Evolutionary conservation across 2,113 vertebrate species (phyloP).

Genomic region (Lota lota): DNA sequence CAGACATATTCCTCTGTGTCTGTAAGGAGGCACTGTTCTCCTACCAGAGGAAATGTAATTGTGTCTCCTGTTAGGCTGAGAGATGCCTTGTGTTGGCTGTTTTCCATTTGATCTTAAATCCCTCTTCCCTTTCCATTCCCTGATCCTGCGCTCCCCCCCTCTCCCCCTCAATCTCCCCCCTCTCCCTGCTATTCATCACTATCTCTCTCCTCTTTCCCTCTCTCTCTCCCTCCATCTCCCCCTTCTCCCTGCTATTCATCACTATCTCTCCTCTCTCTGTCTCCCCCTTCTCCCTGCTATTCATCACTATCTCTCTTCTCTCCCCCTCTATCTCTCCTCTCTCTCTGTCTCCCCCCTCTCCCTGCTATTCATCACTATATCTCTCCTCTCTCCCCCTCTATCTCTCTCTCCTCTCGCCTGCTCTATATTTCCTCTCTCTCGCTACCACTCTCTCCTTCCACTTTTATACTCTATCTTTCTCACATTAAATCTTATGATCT

Average conservation of each 20-base stretch:
- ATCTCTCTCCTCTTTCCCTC: neutral
- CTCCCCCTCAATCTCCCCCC: neutral
- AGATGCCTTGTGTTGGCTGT: too few relatives aligned
- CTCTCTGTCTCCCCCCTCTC: neutral
- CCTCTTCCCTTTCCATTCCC: neutral
- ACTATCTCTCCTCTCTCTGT: neutral
- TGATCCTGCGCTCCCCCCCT: too few relatives aligned
- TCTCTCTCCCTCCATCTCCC: neutral
- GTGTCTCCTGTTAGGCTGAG: too few relatives aligned
- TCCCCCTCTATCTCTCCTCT: neutral
- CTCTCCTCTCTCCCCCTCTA: neutral
- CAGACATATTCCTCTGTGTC: too few relatives aligned
- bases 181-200: neutral
- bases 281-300: neutral
- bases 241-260: slow-evolving; percentile 18
- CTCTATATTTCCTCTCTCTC: neutral
- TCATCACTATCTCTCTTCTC: too few relatives aligned
- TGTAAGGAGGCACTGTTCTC: too few relatives aligned
- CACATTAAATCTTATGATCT: slow-evolving; percentile 69
- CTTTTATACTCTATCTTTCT: slow-evolving; percentile 20
- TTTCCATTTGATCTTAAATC: neutral
- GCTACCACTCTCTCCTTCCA: slow-evolving; percentile 16
- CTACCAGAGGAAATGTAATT: too few relatives aligned
- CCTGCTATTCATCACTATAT: neutral
- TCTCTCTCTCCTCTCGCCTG: neutral